Evolutionary conservation across 2,113 vertebrate genomes (phyloP), one percentile per base, ranked within the genome.

Genomic region (Ceratotherium simum): DNA sequence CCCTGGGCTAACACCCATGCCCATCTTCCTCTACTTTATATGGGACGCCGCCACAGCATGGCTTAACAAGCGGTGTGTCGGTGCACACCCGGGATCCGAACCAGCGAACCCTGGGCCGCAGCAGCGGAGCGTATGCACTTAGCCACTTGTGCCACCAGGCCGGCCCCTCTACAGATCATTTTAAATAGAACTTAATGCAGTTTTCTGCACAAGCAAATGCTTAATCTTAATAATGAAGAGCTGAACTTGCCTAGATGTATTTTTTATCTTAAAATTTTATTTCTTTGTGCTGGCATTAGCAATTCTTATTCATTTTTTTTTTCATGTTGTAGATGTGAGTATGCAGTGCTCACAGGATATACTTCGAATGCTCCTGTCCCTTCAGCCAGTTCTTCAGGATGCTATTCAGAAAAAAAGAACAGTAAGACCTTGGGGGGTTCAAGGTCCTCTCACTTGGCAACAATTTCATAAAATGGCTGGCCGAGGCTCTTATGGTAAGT

Each of bases 401-500:
- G 99, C 99, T 29, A 99, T 99, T 98, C 99, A 99, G 99, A 99
- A 99, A 97, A 99, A 99, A 98, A 98, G 99, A 73, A 99, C 99
- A 0, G 99, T 99, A 12, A 99, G 99, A 88, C 99, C 99, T 25
- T 99, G 99, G 99, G 99, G 99, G 0, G 99, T 99, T 97, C 99
- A 99, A 96, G 99, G 99, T 14, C 99, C 99, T 78, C 99, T 99
- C 85, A 99, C 99, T 58, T 99, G 99, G 99, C 99, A 99, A 93
- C 99, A 99, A 97, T 99, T 99, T 97, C 99, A 99, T 99, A 99
- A 99, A 97, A 99, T 99, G 99, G 99, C 99, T 97, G 99, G 99
- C 95, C 99, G 99, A 96, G 99, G 99, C 97, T 99, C 99, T 85
- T 99, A 99, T 1, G 99, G 99, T 99, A 99, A 99, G 98, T 80